A percentile compares a stretch with the other conserved stretches of the same genome.
Evolutionary conservation across 1,140 invertebrate genomes (phyloP).

Genomic region (Drosophila burlai): DNA sequence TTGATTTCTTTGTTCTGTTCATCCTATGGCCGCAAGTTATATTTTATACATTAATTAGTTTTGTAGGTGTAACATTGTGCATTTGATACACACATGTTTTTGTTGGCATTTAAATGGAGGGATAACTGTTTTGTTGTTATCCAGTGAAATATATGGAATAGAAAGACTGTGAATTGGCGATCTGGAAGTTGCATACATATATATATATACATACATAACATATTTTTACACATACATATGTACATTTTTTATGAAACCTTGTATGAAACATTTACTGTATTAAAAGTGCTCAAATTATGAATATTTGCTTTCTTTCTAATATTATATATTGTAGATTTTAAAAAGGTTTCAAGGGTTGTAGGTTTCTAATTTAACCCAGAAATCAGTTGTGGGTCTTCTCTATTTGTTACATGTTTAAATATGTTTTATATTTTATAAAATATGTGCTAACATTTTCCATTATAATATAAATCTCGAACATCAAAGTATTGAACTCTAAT

Average conservation of each 20-base stretch:
- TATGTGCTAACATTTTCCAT: no score
- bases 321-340: neutral
- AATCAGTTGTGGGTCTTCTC: neutral
- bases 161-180: constrained; percentile 75
- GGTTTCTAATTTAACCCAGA: neutral
- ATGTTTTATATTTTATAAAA: no score
- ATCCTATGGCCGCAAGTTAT: constrained; percentile 12
- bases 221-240: constrained; percentile 35
- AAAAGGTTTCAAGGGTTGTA: neutral
- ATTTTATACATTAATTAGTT: constrained; percentile 17
- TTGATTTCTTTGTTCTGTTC: constrained; percentile 2
- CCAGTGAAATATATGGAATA: constrained; percentile 54
- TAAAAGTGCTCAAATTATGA: constrained; percentile 52
- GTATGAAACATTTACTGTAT: constrained; percentile 55
- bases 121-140: constrained; percentile 48
- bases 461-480: no score
- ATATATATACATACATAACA: constrained; percentile 56
- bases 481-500: no score
- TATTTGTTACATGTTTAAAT: neutral
- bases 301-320: neutral
- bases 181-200: constrained; percentile 68
- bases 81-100: constrained; percentile 28
- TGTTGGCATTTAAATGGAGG: constrained; percentile 42
- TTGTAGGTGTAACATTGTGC: constrained; percentile 21
- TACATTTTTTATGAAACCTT: constrained; percentile 62